These are phyloP conservation scores for Agonopterix alstromeriana DNA, from an alignment of 2,888 invertebrate genomes.

Conservation along the genomic window DNA sequence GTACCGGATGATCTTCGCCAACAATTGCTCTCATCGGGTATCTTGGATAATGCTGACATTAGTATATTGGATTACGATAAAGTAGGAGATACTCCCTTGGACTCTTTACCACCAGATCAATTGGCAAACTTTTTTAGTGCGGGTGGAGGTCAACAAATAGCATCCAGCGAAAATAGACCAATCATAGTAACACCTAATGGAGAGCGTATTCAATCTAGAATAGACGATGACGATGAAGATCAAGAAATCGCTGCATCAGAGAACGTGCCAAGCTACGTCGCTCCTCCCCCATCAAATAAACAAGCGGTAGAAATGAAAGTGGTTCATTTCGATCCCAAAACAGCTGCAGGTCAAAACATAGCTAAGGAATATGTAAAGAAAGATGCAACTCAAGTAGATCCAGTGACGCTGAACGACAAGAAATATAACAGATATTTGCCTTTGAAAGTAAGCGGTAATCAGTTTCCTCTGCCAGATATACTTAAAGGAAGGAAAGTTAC, in stretches of 20 bases:
- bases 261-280: constrained; percentile 54
- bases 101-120: constrained; percentile 90
- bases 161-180: constrained; percentile 82
- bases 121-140: constrained; percentile 90
- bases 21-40: constrained; percentile 89
- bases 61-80: constrained; percentile 92
- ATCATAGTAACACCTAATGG: constrained; percentile 81
- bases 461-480: constrained; percentile 89
- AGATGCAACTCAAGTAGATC: constrained; percentile 84
- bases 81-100: constrained; percentile 89
- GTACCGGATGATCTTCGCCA: constrained; percentile 91
- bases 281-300: constrained; percentile 40
- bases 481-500: constrained; percentile 86
- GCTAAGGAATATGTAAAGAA: constrained; percentile 84
- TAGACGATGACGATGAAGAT: constrained; percentile 65
- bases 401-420: constrained; percentile 83
- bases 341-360: constrained; percentile 82
- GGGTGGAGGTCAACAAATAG: constrained; percentile 86
- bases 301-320: constrained; percentile 90
- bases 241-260: constrained; percentile 77
- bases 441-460: constrained; percentile 88
- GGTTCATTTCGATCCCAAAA: constrained; percentile 87
- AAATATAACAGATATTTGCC: constrained; percentile 91
- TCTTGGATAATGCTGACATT: constrained; percentile 91
- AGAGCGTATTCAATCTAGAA: constrained; percentile 69